These are phyloP conservation scores for Barnardius zonarius DNA, from an alignment of 2,113 vertebrate genomes.

Conservation along the genomic window DNA sequence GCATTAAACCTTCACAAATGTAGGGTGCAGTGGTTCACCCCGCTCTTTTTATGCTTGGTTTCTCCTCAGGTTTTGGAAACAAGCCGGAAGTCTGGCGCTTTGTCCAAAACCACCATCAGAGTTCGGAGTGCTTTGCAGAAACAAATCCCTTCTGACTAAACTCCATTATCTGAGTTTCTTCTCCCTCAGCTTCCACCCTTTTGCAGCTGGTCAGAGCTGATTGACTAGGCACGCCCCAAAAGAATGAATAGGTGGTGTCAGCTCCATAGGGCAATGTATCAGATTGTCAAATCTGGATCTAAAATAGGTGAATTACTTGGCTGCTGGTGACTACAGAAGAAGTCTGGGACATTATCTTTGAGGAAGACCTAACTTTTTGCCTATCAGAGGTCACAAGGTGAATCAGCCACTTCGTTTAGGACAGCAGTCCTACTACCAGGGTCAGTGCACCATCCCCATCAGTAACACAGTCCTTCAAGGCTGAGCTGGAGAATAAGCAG, in stretches of 20 bases:
- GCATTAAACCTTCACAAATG: neutral
- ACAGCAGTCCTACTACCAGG: neutral
- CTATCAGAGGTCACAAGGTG: neutral
- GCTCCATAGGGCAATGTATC: neutral
- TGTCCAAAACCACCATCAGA: neutral
- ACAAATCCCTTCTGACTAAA: neutral
- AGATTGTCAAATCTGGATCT: neutral
- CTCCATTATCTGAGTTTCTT: neutral
- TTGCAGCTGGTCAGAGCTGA: neutral
- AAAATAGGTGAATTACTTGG: neutral
- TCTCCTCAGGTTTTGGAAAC: neutral
- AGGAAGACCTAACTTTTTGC: neutral
- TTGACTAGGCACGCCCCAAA: neutral
- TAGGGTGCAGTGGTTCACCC: neutral
- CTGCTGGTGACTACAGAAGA: neutral
- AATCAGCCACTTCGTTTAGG: neutral
- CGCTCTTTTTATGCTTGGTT: neutral
- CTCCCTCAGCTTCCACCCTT: neutral
- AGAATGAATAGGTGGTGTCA: neutral
- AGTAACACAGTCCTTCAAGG: neutral
- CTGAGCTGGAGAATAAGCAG: neutral
- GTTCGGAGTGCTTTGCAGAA: neutral
- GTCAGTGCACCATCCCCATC: neutral
- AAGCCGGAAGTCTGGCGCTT: neutral
- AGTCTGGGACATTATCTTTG: neutral